Percentiles rank a stretch among this genome's conserved stretches.
Conservation (phyloP, 2,113 vertebrate genomes). For the Charadrius vociferus region DNA sequence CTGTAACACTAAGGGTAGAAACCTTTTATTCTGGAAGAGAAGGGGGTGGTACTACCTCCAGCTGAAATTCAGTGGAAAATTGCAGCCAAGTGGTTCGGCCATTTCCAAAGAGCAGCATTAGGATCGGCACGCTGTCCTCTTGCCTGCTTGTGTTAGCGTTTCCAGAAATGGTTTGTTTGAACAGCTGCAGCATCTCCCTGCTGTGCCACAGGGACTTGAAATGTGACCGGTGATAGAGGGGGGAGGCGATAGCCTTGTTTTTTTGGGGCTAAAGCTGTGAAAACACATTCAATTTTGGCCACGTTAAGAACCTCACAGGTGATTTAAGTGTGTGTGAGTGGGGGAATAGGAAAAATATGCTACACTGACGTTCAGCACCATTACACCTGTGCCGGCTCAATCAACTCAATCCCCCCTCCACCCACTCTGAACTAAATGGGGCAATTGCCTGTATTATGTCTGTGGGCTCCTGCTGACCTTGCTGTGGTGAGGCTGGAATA, state of each 20-base stretch:
- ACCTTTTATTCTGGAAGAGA: neutral
- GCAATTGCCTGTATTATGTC: neutral
- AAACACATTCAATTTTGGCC: neutral
- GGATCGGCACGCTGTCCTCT: neutral
- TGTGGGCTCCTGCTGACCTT: neutral
- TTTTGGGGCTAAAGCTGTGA: neutral
- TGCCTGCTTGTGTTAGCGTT: neutral
- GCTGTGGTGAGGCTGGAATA: neutral
- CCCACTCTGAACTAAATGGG: neutral
- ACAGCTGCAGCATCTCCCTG: slow-evolving; percentile 47
- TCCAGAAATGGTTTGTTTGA: slow-evolving; percentile 46
- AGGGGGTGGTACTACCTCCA: neutral
- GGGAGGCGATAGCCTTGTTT: neutral
- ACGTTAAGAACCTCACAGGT: neutral
- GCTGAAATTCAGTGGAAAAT: slow-evolving; percentile 1
- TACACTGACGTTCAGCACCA: neutral
- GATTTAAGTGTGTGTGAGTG: neutral
- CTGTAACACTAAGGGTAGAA: neutral
- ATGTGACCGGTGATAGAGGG: neutral
- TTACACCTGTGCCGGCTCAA: neutral
- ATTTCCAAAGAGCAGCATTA: neutral
- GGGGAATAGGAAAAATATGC: neutral
- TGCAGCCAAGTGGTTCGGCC: neutral
- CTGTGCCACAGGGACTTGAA: neutral
- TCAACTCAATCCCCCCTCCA: neutral